Conservation (phyloP, 1,140 invertebrate species). For the Drosophila nigromelanica region DNA sequence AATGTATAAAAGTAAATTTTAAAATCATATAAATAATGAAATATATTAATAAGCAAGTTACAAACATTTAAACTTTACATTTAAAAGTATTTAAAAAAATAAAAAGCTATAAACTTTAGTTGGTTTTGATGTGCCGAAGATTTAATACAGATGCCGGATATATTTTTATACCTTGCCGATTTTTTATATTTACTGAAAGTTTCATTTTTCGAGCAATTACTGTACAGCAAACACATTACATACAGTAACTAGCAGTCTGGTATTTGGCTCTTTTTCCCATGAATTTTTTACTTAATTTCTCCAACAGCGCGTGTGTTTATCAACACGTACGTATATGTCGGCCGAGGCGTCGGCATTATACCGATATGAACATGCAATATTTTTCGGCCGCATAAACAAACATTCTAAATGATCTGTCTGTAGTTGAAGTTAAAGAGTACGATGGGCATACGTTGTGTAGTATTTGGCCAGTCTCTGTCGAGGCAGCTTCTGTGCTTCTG, state of each 20-base stretch:
- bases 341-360: conserved; percentile 29
- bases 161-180: too few relatives aligned
- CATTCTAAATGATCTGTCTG: conserved; percentile 69
- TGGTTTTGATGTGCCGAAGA: too few relatives aligned
- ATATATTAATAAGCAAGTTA: too few relatives aligned
- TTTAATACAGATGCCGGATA: too few relatives aligned
- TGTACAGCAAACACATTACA: conserved; percentile 3
- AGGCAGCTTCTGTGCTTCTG: conserved; percentile 18
- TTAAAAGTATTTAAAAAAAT: too few relatives aligned
- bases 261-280: conserved; percentile 47
- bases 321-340: conserved; percentile 36
- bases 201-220: neutral
- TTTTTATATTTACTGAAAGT: neutral
- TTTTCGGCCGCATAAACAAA: conserved; percentile 68
- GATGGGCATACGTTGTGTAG: neutral
- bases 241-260: conserved; percentile 38
- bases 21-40: too few relatives aligned
- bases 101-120: too few relatives aligned
- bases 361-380: conserved; percentile 71
- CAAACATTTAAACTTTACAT: too few relatives aligned
- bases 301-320: conserved; percentile 54
- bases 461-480: conserved; percentile 3
- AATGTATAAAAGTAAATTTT: too few relatives aligned
- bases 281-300: conserved; percentile 38
- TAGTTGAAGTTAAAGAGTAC: conserved; percentile 3